Evolutionary conservation across 2,888 invertebrate species (phyloP).

Genomic region (Tipula lateralis): DNA sequence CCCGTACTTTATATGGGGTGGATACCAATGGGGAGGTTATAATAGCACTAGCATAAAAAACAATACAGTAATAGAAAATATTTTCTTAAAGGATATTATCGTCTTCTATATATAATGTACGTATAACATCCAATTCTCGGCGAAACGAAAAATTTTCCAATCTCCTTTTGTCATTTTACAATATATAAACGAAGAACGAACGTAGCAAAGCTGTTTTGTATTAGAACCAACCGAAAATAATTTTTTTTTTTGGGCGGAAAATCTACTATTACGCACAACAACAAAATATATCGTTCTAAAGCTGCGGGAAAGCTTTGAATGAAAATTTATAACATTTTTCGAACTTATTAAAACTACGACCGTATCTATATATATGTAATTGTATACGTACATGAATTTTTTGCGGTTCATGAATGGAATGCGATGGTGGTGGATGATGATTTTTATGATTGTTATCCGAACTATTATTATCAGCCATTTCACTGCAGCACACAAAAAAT

Average conservation of each 20-base stretch:
- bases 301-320: not conserved
- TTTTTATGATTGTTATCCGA: conserved; percentile 19
- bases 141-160: not conserved
- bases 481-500: not conserved
- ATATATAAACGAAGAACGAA: no score
- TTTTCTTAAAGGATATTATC: not conserved
- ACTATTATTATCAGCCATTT: conserved; percentile 1
- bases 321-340: not conserved
- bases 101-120: no score
- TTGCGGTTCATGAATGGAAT: not conserved
- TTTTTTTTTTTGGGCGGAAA: not conserved
- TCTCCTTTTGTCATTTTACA: not conserved
- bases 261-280: not conserved
- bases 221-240: not conserved
- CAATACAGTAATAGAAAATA: not conserved
- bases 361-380: not conserved
- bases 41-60: not conserved
- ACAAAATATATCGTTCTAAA: not conserved
- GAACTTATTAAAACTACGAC: not conserved
- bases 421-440: not conserved
- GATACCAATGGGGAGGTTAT: not conserved
- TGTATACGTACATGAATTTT: conserved; percentile 7
- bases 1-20: not conserved
- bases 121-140: no score
- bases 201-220: not conserved